Conservation (phyloP, 2,113 vertebrate genomes). For the Pseudorasbora parva region DNA sequence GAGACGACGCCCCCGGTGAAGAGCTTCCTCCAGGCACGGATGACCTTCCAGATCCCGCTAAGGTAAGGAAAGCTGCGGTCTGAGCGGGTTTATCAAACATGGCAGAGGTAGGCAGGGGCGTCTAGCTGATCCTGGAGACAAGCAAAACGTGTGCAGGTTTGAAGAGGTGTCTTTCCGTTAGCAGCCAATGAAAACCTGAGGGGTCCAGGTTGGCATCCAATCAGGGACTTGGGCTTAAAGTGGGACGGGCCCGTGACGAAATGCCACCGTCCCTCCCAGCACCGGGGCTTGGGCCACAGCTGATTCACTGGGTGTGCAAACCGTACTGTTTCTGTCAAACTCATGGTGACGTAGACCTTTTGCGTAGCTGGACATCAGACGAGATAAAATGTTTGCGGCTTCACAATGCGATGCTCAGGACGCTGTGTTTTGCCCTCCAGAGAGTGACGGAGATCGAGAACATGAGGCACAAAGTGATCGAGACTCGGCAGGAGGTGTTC, state of each 20-base stretch:
- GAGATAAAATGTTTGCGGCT: conserved; percentile 52
- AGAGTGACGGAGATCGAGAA: conserved; percentile 98
- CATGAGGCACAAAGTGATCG: conserved; percentile 96
- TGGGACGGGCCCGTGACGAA: conserved; percentile 69
- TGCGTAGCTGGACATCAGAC: conserved; percentile 74
- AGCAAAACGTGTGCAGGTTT: conserved; percentile 70
- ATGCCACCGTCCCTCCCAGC: conserved; percentile 67
- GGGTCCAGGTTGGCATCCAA: conserved; percentile 77
- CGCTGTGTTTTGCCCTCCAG: conserved; percentile 68
- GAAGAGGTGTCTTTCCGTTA: conserved; percentile 80
- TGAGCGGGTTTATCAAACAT: conserved; percentile 37
- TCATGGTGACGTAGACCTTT: conserved; percentile 79
- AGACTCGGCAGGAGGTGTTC: conserved; percentile 94
- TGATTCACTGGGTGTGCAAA: conserved; percentile 76
- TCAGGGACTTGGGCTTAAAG: conserved; percentile 71
- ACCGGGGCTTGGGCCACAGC: conserved; percentile 58
- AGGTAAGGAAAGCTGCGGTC: conserved; percentile 82
- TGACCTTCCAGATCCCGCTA: conserved; percentile 92
- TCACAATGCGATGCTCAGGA: conserved; percentile 39
- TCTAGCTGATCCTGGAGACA: conserved; percentile 65
- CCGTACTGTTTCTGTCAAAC: conserved; percentile 71
- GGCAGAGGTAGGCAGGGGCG: conserved; percentile 61
- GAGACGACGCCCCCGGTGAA: conserved; percentile 76
- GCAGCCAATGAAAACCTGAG: conserved; percentile 75
- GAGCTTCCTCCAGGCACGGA: conserved; percentile 90